Evolutionary conservation across 2,797 vertebrate genomes (phyloP).

Genomic region (Clarias fuscus): DNA sequence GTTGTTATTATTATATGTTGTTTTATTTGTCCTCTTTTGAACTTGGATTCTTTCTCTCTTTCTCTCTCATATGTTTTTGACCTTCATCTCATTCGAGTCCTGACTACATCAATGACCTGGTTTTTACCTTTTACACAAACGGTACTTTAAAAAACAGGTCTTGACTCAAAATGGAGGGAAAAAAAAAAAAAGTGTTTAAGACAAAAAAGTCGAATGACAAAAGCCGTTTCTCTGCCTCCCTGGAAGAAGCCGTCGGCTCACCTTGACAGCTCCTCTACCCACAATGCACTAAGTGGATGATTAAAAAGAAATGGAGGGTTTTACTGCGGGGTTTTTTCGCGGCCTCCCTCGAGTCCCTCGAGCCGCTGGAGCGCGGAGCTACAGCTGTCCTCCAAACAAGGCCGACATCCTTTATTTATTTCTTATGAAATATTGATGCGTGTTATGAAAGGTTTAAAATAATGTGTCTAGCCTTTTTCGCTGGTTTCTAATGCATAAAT

Average conservation of each 20-base stretch:
- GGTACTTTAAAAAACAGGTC: background rate
- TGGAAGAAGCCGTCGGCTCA: conserved; percentile 78
- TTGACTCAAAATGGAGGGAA: background rate
- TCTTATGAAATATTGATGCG: conserved; percentile 99
- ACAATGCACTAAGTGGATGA: conserved; percentile 99
- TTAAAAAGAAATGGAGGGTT: conserved; percentile 99
- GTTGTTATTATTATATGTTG: background rate
- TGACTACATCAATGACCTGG: background rate
- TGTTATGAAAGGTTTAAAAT: conserved; percentile 99
- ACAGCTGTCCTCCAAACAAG: conserved; percentile 99
- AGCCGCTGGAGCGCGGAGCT: conserved; percentile 91
- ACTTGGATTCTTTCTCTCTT: background rate
- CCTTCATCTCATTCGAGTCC: background rate
- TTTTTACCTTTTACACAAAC: background rate
- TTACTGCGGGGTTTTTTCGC: conserved; percentile 89
- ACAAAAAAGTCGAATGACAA: conserved; percentile 52
- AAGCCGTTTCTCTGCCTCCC: conserved; percentile 57
- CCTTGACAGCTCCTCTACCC: conserved; percentile 93
- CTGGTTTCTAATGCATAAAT: conserved; percentile 99
- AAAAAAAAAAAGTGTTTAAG: conserved; percentile 18
- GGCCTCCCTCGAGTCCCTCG: conserved; percentile 87
- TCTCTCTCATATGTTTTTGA: background rate
- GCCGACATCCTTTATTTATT: conserved; percentile 99
- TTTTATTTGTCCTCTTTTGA: background rate
- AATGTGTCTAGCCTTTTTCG: conserved; percentile 91